Evolutionary conservation across 2,888 invertebrate species (phyloP), one percentile per base, ranked within the genome.

Genomic region (Amblyjoppa proteus): DNA sequence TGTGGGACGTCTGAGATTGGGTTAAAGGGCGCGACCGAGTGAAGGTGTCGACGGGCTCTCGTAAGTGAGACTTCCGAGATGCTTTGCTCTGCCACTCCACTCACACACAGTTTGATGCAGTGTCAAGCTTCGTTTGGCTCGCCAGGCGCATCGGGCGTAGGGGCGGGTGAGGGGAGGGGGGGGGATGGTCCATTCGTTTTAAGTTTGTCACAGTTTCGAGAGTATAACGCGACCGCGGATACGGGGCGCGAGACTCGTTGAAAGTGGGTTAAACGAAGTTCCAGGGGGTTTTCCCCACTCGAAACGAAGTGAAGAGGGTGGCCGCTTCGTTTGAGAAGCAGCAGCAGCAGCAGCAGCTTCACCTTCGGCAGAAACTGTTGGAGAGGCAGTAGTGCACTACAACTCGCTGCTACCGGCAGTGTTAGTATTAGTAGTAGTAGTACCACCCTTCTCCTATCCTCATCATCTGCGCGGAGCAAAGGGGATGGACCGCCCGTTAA

Each of bases 231-330:
- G 41, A 68, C n/a, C 66, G 56, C 56, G 56, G 71, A 31, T 69
- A 73, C 53, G 73, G 41, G 41, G 76, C 31, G 84, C 81, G 69
- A 78, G 77, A 84, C 79, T 75, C 82, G 84, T 83, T 76, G 87
- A 91, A 93, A 93, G 92, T 93, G 89, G 93, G 92, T 92, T 93
- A 93, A 92, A 91, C 90, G 89, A 91, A 91, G 90, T 92, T 89
- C 41, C 87, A 70, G 80, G 64, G 64, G 49, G 49, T 74, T 83
- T 84, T 76, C 68, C 66, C 49, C 58, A 79, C 79, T 83, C 66
- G 83, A 74, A 80, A 75, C 66, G 68, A 73, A 74, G 82, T 81
- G 71, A 83, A 78, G 74, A 81, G 75, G 69, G 81, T 84, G 73
- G 64, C 56, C 31, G 76, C 53, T 81, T 74, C 73, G 74, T 11